Evolutionary conservation across 1,140 invertebrate genomes (phyloP), one percentile per base, ranked within the genome.

Genomic region (Saxidomus purpurata): DNA sequence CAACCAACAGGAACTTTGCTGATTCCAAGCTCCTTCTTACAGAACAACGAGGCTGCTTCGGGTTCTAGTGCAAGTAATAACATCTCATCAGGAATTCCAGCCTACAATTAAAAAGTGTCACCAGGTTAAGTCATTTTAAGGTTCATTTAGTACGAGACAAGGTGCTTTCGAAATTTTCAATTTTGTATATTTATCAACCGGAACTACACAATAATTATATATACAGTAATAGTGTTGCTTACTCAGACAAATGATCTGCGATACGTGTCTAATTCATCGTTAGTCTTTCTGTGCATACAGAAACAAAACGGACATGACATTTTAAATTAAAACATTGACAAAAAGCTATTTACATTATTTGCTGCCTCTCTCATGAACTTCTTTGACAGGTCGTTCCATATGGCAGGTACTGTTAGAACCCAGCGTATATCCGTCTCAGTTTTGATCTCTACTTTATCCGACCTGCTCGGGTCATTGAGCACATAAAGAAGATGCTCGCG

Each of bases 281-380:
- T n/a, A n/a, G n/a, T n/a, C n/a, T n/a, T n/a, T n/a, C n/a, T n/a
- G n/a, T n/a, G n/a, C n/a, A n/a, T n/a, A n/a, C n/a, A n/a, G n/a
- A n/a, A n/a, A n/a, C n/a, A n/a, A n/a, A n/a, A n/a, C n/a, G n/a
- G n/a, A n/a, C n/a, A n/a, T n/a, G n/a, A n/a, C n/a, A n/a, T n/a
- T n/a, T n/a, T n/a, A n/a, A n/a, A n/a, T n/a, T n/a, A n/a, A n/a
- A n/a, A n/a, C n/a, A n/a, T n/a, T n/a, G n/a, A n/a, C n/a, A n/a
- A n/a, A n/a, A n/a, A n/a, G n/a, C n/a, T n/a, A n/a, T n/a, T 69
- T 63, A 88, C 86, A 13, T 69, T 67, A 47, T n/a, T 79, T 28
- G 86, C 86, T 19, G 86, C 86, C n/a, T 79, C 76, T 31, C 86
- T 67, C 86, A 88, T 88, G 55, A 88, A 88, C 40, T 69, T 36